phyloP scores from a whole-genome alignment of 2,113 vertebrate genomes.

The Girardinichthys multiradiatus region DNA sequence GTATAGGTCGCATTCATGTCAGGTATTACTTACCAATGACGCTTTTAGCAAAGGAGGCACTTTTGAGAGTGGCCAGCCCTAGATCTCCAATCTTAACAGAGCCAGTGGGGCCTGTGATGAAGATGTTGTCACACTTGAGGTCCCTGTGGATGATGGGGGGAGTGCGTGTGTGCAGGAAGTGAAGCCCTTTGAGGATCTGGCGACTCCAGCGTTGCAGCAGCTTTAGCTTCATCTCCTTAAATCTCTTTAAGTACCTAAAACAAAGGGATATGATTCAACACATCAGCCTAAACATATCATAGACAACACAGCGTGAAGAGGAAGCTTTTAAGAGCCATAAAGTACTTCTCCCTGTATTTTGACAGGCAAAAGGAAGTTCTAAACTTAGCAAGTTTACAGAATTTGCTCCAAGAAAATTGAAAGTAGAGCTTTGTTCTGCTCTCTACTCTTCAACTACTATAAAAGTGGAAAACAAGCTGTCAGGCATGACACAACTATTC shows the following conservation, averaged over 20 bases:
- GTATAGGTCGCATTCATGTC: not conserved
- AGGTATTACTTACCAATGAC: slow-evolving; percentile 87
- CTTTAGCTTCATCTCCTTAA: slow-evolving; percentile 98
- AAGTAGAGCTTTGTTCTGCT: not conserved
- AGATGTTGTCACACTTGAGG: slow-evolving; percentile 99
- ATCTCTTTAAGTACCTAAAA: slow-evolving; percentile 92
- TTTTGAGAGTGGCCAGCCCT: slow-evolving; percentile 94
- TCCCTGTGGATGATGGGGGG: slow-evolving; percentile 98
- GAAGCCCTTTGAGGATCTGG: slow-evolving; percentile 95
- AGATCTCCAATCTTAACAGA: slow-evolving; percentile 97
- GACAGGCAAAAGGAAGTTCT: slow-evolving; percentile 42
- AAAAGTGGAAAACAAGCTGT: slow-evolving; percentile 18
- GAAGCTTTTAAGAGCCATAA: slow-evolving; percentile 23
- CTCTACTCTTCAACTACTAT: not conserved
- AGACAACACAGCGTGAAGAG: slow-evolving; percentile 17
- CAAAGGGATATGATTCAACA: slow-evolving; percentile 8
- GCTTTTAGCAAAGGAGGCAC: slow-evolving; percentile 98
- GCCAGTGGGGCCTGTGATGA: slow-evolving; percentile 96
- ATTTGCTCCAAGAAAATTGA: slow-evolving; percentile 3
- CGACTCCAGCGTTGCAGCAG: slow-evolving; percentile 97
- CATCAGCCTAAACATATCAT: not conserved
- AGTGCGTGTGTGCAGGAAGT: slow-evolving; percentile 94
- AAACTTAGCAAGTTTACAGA: slow-evolving; percentile 24
- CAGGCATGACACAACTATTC: slow-evolving; percentile 17
- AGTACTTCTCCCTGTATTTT: slow-evolving; percentile 24